These are phyloP conservation scores for Ursus arctos DNA, from an alignment of 2,113 vertebrate species.

Conservation along the genomic window DNA sequence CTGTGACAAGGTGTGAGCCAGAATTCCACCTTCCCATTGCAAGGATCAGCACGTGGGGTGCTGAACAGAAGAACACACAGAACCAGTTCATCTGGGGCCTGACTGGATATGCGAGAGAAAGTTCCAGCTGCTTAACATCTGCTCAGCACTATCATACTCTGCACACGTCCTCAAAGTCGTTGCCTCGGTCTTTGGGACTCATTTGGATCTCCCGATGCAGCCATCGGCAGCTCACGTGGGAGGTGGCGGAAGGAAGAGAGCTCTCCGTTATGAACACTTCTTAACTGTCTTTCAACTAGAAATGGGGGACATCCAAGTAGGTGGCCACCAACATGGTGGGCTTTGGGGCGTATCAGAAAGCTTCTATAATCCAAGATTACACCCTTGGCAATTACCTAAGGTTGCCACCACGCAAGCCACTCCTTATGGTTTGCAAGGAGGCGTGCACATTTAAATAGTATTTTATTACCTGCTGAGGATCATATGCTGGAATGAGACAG, in stretches of 20 bases:
- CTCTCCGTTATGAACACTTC: neutral
- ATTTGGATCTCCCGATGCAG: neutral
- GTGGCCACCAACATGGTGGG: neutral
- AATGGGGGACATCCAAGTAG: neutral
- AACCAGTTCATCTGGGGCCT: constrained; percentile 4
- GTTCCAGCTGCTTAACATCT: constrained; percentile 69
- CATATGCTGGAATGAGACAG: neutral
- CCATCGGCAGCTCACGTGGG: neutral
- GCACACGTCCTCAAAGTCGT: neutral
- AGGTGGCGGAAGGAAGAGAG: neutral
- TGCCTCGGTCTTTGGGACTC: constrained; percentile 1
- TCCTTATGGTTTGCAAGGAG: neutral
- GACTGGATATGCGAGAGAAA: neutral
- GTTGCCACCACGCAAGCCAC: neutral
- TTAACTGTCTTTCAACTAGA: neutral
- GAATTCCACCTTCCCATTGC: constrained; percentile 56
- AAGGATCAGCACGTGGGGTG: constrained; percentile 63
- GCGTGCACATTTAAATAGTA: neutral
- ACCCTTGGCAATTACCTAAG: neutral
- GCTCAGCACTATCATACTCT: neutral
- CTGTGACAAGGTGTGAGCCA: constrained; percentile 71
- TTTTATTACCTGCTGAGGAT: neutral
- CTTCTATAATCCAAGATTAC: neutral
- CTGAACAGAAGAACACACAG: neutral
- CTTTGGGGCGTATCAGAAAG: neutral